phyloP scores from a whole-genome alignment of 2,888 invertebrate genomes.

The Thecocarcelia acutangulata region DNA sequence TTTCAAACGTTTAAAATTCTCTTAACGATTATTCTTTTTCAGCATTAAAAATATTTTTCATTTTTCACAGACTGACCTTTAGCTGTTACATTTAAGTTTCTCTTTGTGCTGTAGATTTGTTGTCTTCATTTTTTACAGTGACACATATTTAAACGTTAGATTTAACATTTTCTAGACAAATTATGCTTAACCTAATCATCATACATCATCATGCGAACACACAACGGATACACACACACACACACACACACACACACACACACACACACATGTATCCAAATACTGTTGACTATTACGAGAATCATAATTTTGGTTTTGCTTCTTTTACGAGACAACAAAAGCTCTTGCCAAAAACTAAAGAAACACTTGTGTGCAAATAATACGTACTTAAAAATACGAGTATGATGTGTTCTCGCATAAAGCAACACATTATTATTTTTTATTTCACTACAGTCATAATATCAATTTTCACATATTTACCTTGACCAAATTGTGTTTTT shows the following conservation, averaged over 20 bases:
- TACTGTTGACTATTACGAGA: neutral
- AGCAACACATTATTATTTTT: conserved; percentile 35
- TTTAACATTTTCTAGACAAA: conserved; percentile 26
- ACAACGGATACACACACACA: conserved; percentile 1
- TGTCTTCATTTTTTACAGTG: conserved; percentile 44
- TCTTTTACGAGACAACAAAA: conserved; percentile 40
- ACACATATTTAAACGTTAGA: conserved; percentile 56
- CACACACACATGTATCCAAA: neutral
- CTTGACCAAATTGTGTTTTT: conserved; percentile 76
- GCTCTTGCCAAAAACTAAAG: conserved; percentile 10
- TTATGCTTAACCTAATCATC: conserved; percentile 48
- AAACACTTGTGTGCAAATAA: conserved; percentile 33
- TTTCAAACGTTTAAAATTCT: neutral
- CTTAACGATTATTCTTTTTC: conserved; percentile 34
- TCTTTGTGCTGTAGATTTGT: conserved; percentile 22
- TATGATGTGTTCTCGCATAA: conserved; percentile 30
- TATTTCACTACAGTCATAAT: conserved; percentile 66
- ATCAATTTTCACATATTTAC: conserved; percentile 76
- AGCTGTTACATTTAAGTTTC: conserved; percentile 51
- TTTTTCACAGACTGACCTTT: conserved; percentile 60
- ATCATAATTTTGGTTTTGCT: conserved; percentile 15
- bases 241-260: neutral
- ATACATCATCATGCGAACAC: conserved; percentile 31
- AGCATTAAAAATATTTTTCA: conserved; percentile 37
- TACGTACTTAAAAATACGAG: neutral